phyloP scores from a whole-genome alignment of 2,888 invertebrate genomes.

The Drosophila melanocephala region DNA sequence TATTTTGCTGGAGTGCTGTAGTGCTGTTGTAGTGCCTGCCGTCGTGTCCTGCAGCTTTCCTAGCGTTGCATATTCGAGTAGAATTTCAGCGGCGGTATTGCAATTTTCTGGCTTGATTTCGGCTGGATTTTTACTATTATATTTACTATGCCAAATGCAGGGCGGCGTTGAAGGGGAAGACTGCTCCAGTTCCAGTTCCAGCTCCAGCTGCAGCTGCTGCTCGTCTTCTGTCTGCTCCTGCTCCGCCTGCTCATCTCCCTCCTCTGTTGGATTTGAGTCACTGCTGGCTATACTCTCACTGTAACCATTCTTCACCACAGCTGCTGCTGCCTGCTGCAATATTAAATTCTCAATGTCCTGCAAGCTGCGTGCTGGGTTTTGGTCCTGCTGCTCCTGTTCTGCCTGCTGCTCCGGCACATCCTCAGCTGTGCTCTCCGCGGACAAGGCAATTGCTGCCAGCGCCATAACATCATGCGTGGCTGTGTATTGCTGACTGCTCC shows the following conservation, averaged over 20 bases:
- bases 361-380: constrained; percentile 32
- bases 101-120: constrained; percentile 23
- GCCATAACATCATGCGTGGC: constrained; percentile 65
- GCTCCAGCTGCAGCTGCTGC: not conserved
- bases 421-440: constrained; percentile 50
- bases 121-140: constrained; percentile 2
- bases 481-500: constrained; percentile 10
- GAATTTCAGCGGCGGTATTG: constrained; percentile 75
- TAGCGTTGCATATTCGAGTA: constrained; percentile 71
- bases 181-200: not conserved
- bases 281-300: constrained; percentile 36
- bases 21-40: not conserved
- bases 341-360: constrained; percentile 74
- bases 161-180: constrained; percentile 32
- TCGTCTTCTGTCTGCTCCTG: not conserved
- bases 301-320: constrained; percentile 16
- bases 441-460: constrained; percentile 73
- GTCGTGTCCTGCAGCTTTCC: not conserved
- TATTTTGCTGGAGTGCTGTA: not conserved
- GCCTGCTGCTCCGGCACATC: not conserved
- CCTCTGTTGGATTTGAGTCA: constrained; percentile 11
- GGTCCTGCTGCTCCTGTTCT: not conserved
- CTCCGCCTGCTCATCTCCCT: not conserved
- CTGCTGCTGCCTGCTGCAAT: constrained; percentile 50
- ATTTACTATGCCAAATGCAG: constrained; percentile 79